Percentiles rank a stretch among this genome's conserved stretches.
These are phyloP conservation scores for Rotaria sp. DNA, from an alignment of 2,888 invertebrate genomes.

Conservation along the genomic window DNA sequence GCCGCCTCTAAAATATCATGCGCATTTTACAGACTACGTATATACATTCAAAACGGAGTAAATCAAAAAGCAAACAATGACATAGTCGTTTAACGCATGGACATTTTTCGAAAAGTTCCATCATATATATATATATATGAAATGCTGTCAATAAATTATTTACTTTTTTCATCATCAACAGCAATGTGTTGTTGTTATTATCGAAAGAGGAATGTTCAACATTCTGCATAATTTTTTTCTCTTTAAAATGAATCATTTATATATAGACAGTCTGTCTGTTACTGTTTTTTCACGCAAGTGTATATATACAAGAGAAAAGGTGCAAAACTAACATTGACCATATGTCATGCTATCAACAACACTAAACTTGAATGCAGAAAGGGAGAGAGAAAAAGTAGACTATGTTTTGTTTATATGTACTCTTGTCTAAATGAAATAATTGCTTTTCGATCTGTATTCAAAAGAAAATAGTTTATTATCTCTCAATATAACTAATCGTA, in stretches of 20 bases:
- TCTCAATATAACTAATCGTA: background rate
- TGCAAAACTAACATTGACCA: conserved; percentile 19
- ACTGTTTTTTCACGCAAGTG: conserved; percentile 2
- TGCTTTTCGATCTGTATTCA: background rate
- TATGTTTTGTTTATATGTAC: background rate
- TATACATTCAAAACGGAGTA: background rate
- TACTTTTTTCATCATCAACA: conserved; percentile 22
- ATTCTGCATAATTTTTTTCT: background rate
- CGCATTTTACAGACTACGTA: background rate
- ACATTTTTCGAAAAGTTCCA: background rate
- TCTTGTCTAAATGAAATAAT: conserved; percentile 12
- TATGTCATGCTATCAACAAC: conserved; percentile 7
- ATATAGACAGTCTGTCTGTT: background rate
- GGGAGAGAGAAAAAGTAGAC: background rate
- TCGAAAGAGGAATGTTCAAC: background rate
- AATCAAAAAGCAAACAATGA: background rate
- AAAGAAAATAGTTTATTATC: background rate
- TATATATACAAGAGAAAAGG: background rate
- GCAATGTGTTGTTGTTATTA: background rate
- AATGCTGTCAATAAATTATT: background rate
- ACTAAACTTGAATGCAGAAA: background rate
- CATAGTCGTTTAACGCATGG: background rate
- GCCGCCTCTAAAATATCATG: background rate
- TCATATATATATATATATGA: background rate
- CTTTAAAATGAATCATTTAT: background rate